These are phyloP conservation scores for Caenorhabditis tropicalis DNA, from an alignment of 1,140 invertebrate species.

Conservation along the genomic window DNA sequence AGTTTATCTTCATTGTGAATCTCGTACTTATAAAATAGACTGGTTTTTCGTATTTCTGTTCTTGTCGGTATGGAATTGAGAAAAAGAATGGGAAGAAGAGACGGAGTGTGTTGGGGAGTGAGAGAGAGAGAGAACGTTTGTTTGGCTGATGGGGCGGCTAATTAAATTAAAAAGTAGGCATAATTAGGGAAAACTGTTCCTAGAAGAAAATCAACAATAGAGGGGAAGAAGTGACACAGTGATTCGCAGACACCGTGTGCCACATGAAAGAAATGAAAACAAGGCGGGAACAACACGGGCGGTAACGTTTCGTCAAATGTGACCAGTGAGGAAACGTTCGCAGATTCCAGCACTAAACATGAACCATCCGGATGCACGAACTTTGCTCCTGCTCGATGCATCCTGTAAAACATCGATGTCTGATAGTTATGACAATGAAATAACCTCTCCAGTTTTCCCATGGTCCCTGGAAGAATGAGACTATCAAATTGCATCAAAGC, in stretches of 20 bases:
- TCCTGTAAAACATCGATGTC: not conserved
- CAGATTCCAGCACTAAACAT: slow-evolving; percentile 2
- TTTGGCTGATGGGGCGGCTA: not conserved
- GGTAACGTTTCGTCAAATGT: slow-evolving; percentile 33
- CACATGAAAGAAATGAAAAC: slow-evolving; percentile 30
- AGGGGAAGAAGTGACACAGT: slow-evolving; percentile 22
- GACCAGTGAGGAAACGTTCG: slow-evolving; percentile 13
- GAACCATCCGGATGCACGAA: slow-evolving; percentile 27
- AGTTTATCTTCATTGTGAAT: slow-evolving; percentile 41
- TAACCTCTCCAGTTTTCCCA: slow-evolving; percentile 20
- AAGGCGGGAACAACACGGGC: not conserved
- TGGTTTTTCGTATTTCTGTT: slow-evolving; percentile 41
- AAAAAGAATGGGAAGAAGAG: not conserved
- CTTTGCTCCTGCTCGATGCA: slow-evolving; percentile 35
- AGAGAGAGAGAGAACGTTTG: slow-evolving; percentile 19
- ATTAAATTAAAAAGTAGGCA: slow-evolving; percentile 38
- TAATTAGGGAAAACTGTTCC: slow-evolving; percentile 42
- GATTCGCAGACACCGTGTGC: slow-evolving; percentile 34
- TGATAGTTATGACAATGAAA: not conserved
- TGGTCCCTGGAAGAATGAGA: slow-evolving; percentile 8
- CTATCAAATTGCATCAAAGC: slow-evolving; percentile 29
- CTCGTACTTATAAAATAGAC: slow-evolving; percentile 33
- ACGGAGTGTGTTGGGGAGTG: not conserved
- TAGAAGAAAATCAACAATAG: slow-evolving; percentile 40
- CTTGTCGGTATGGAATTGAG: slow-evolving; percentile 6